Evolutionary conservation across 2,888 invertebrate genomes (phyloP), one percentile per base, ranked within the genome.

Genomic region (Pyralis farinalis): DNA sequence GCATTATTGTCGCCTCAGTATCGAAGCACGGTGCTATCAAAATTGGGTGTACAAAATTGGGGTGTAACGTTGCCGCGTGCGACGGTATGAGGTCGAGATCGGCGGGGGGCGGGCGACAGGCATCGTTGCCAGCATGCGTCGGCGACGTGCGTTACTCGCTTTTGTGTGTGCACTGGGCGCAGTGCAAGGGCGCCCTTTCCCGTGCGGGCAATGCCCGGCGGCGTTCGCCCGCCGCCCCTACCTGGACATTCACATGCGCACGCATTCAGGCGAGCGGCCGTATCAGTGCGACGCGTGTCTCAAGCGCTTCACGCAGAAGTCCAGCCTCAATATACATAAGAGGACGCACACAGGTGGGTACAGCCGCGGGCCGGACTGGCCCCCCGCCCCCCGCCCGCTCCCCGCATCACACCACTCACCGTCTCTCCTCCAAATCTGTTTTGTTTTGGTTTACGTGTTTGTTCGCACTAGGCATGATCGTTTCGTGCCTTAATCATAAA

Each of bases 281-380:
- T 90, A 90, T 83, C 88, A 94, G 83, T 95, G 94, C 87, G 93
- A 93, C 80, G 90, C 92, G 63, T 94, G 94, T 81, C 90, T 93
- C 70, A 94, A 94, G 87, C 91, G 94, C 75, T 95, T 95, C 87
- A 94, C 94, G 63, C 94, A 95, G 88, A 94, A 94, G 86, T 94
- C 94, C 76, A 94, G 94, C 80, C 90, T 95, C 71, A 94, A 94
- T 87, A 94, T 94, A 66, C 95, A 95, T 88, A 94, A 93, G 85
- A 89, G 94, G 71, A 93, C 94, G 58, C 95, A 95, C 85, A 93
- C 94, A 69, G 90, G 90, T 90, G 87, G 87, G 89, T 90, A 67
- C 73, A 71, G 71, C 63, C 78, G 75, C 75, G 73, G 78, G 78
- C 77, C 83, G 83, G 83, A 79, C 81, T 77, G 80, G 80, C 76